phyloP scores from a whole-genome alignment of 2,888 invertebrate genomes.

The Crepidodera aurea region DNA sequence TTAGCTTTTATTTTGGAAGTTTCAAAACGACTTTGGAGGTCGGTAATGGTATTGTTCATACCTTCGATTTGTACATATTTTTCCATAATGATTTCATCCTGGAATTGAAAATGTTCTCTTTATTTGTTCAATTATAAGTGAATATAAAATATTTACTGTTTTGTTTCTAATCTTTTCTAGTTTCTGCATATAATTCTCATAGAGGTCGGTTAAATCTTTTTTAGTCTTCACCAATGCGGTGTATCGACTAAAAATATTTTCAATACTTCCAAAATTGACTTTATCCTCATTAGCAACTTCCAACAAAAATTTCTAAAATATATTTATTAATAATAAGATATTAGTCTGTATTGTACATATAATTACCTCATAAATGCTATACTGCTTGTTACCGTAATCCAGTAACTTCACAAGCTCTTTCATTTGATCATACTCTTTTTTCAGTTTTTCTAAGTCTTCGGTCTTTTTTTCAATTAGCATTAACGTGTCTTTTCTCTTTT shows the following conservation, averaged over 20 bases:
- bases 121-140: too few relatives aligned
- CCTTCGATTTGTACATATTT: conserved; percentile 13
- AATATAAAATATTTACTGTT: conserved; percentile 11
- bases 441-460: conserved; percentile 9
- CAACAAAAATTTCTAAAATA: background rate
- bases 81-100: conserved; percentile 19
- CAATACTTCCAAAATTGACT: background rate
- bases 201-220: background rate
- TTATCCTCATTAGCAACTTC: background rate
- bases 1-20: background rate
- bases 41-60: conserved; percentile 11
- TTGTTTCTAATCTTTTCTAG: background rate
- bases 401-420: background rate
- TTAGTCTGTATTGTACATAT: background rate
- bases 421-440: conserved; percentile 6
- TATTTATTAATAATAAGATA: too few relatives aligned
- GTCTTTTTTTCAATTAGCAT: background rate
- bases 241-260: background rate
- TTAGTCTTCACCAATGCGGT: background rate
- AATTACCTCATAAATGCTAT: conserved; percentile 9
- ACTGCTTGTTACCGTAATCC: conserved; percentile 12
- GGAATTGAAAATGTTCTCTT: too few relatives aligned
- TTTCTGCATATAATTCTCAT: background rate
- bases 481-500: background rate
- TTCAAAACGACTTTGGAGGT: conserved; percentile 14